Conservation (phyloP, 2,888 invertebrate species). For the Eurois occulta region DNA sequence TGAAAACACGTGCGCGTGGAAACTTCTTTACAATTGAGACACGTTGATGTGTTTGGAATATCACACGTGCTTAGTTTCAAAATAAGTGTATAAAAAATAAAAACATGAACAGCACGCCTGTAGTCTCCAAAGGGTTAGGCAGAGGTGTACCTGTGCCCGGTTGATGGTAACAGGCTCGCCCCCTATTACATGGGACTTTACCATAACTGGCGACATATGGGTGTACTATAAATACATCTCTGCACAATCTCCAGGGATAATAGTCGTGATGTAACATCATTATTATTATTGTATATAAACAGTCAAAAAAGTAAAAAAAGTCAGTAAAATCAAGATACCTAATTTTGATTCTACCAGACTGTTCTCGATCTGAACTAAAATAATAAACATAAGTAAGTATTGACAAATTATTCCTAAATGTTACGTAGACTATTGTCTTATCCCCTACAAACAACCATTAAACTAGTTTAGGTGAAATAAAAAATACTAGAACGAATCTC, state of each 20-base stretch:
- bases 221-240: not conserved
- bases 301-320: no score
- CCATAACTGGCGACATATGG: not conserved
- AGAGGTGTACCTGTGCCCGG: not conserved
- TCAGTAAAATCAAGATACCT: not conserved
- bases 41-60: slow-evolving; percentile 19
- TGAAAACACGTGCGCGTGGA: slow-evolving; percentile 26
- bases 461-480: not conserved
- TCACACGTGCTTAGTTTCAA: not conserved
- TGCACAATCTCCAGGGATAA: not conserved
- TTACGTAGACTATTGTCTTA: no score
- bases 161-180: not conserved
- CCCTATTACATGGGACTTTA: not conserved
- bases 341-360: not conserved
- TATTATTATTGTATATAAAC: not conserved
- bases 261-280: not conserved
- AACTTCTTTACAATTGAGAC: slow-evolving; percentile 17
- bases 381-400: not conserved
- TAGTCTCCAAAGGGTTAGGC: not conserved
- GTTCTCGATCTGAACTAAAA: not conserved
- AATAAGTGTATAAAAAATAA: not conserved
- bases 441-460: not conserved
- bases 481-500: not conserved
- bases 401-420: not conserved
- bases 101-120: not conserved